A percentile compares a stretch with the other conserved stretches of the same genome.
phyloP scores from a whole-genome alignment of 2,888 invertebrate species.

The Dendrolimus pini region DNA sequence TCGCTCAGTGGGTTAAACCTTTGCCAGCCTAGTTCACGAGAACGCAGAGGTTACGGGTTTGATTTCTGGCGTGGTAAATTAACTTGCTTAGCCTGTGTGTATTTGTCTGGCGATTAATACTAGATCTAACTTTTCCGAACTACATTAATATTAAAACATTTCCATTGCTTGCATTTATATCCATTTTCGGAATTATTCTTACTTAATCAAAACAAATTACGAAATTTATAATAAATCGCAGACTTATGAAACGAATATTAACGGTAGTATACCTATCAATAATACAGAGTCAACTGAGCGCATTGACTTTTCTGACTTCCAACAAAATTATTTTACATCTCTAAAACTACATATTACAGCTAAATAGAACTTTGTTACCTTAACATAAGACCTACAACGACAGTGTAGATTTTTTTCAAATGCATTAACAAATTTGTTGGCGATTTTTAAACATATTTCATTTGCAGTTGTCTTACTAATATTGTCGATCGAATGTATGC shows the following conservation, averaged over 20 bases:
- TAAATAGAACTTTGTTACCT: not conserved
- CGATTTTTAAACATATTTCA: not conserved
- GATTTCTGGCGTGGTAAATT: no score
- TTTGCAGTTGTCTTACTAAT: not conserved
- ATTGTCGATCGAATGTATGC: not conserved
- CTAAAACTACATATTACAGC: not conserved
- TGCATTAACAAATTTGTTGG: not conserved
- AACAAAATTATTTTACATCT: slow-evolving; percentile 9
- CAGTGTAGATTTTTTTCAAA: not conserved
- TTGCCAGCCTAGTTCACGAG: no score
- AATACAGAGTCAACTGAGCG: slow-evolving; percentile 17
- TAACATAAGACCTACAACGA: not conserved
- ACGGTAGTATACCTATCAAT: slow-evolving; percentile 8
- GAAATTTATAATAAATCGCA: no score
- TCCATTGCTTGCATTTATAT: no score
- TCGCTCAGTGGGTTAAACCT: no score
- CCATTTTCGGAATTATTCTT: no score
- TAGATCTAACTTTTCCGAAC: no score
- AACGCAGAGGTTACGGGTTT: no score
- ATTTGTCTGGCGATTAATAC: no score
- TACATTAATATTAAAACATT: no score
- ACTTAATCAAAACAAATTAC: no score
- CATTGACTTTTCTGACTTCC: slow-evolving; percentile 21
- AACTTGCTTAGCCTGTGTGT: no score
- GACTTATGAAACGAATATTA: not conserved